These are phyloP conservation scores for Plumapathes pennacea DNA, from an alignment of 92 coral and sea anemone species.

Conservation along the genomic window DNA sequence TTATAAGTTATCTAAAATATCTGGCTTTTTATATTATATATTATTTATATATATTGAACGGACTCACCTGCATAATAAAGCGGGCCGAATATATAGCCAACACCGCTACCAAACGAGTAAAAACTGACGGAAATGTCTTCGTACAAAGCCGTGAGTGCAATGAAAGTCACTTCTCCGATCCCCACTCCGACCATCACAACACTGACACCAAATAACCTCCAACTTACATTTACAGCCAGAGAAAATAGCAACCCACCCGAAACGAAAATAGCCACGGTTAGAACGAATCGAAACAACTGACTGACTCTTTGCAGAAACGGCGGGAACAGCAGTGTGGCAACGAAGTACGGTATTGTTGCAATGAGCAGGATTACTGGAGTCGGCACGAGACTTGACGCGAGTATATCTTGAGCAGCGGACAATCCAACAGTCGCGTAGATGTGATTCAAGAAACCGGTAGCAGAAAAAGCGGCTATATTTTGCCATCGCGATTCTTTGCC, in stretches of 20 bases:
- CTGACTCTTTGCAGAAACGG: slow-evolving; percentile 31
- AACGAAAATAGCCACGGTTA: slow-evolving; percentile 38
- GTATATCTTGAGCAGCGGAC: slow-evolving; percentile 73
- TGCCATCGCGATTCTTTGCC: too few relatives aligned
- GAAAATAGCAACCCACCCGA: slow-evolving; percentile 47
- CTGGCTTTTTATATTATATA: too few relatives aligned
- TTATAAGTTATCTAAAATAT: too few relatives aligned
- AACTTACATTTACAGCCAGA: slow-evolving; percentile 19
- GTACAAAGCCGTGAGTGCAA: slow-evolving; percentile 65
- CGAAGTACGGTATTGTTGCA: slow-evolving; percentile 61
- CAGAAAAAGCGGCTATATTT: slow-evolving; percentile 26
- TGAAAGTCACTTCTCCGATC: slow-evolving; percentile 67
- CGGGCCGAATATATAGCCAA: slow-evolving; percentile 65
- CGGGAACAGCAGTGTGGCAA: slow-evolving; percentile 52
- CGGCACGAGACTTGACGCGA: slow-evolving; percentile 56
- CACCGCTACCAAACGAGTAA: slow-evolving; percentile 70
- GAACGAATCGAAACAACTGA: slow-evolving; percentile 6
- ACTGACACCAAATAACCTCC: slow-evolving; percentile 57
- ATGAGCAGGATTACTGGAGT: slow-evolving; percentile 58
- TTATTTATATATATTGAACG: background rate
- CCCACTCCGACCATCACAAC: slow-evolving; percentile 57
- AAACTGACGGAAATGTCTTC: slow-evolving; percentile 50
- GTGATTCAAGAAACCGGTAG: slow-evolving; percentile 41
- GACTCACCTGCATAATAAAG: slow-evolving; percentile 69
- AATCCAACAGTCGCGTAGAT: slow-evolving; percentile 47